These are phyloP conservation scores for Odontothrips loti DNA, from an alignment of 2,888 invertebrate genomes.

Conservation along the genomic window DNA sequence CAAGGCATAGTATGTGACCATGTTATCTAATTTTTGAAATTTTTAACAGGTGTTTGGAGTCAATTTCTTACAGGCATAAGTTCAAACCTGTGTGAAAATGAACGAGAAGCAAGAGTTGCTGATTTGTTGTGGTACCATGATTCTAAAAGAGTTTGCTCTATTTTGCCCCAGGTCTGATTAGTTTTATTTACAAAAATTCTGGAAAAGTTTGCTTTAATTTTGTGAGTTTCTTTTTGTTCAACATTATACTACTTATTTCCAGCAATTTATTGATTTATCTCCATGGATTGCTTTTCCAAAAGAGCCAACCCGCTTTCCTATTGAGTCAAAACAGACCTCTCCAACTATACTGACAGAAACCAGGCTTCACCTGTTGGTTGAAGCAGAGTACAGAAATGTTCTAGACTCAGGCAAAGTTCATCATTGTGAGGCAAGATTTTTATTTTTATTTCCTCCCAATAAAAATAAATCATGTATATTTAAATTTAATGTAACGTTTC, in stretches of 20 bases:
- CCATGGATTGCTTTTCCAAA: constrained; percentile 47
- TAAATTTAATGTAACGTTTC: background rate
- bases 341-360: constrained; percentile 39
- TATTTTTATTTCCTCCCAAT: background rate
- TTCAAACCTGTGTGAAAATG: constrained; percentile 43
- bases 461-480: background rate
- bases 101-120: constrained; percentile 50
- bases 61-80: constrained; percentile 35
- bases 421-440: constrained; percentile 13
- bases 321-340: constrained; percentile 41
- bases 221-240: constrained; percentile 31
- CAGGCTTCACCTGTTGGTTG: constrained; percentile 46
- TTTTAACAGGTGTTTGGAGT: background rate
- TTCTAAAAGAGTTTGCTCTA: constrained; percentile 53
- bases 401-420: constrained; percentile 32
- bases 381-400: constrained; percentile 42
- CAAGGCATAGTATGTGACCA: background rate
- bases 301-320: constrained; percentile 47
- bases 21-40: background rate
- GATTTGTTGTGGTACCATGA: constrained; percentile 57
- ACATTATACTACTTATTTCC: constrained; percentile 40
- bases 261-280: constrained; percentile 50
- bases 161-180: constrained; percentile 54
- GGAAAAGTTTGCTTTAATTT: constrained; percentile 31
- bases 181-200: background rate